Base-by-base conservation (phyloP, 1,140 invertebrate species). In the Watersipora subatra region DNA sequence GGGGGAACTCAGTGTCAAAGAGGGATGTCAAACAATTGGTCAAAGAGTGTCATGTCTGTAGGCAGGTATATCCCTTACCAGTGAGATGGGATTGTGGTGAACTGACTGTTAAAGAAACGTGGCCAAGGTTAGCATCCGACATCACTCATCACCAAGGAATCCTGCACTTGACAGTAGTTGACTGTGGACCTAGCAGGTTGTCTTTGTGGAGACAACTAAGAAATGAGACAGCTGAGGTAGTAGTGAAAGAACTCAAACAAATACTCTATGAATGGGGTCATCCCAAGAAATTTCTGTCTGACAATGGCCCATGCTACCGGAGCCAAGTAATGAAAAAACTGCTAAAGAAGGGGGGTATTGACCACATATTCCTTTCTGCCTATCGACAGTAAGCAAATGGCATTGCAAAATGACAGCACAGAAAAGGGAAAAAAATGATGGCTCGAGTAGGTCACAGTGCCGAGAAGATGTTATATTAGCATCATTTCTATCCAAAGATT, bases 141-240 rank as follows among this genome's bases (percentile, higher is more conserved):
- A 28, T 59, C 58, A 59, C 58, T 17, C 58, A 59, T 22, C 22
- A 17, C 27, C 7, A 25, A 12, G 58, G 58, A 25, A 22, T 25
- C 17, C 58, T 22, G 7, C 22, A 12, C 22, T 22, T 59, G 27
- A 59, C 58, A 24, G 58, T 59, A 12, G 22, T 59, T 24, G 58
- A 59, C 22, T 28, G 58, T 59, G 58, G 58, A 22, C 58, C 58
- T 12, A 59, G 58, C 27, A 59, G 58, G 58, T 59, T 59, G 7
- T 24, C 58, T 12, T 12, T 59, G 17, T 59, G 58, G 58, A 24
- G 58, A 22, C 58, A 28, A 59, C 58, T 59, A 22, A 24, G 27
- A 22, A 59, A 59, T 28, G 58, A 59, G 22, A 28, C 22, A 59
- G 7, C 58, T 28, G 27, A 24, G 58, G 7, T 28, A 22, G 58